phyloP scores from a whole-genome alignment of 2,888 invertebrate genomes.

The Lasius fuliginosus region DNA sequence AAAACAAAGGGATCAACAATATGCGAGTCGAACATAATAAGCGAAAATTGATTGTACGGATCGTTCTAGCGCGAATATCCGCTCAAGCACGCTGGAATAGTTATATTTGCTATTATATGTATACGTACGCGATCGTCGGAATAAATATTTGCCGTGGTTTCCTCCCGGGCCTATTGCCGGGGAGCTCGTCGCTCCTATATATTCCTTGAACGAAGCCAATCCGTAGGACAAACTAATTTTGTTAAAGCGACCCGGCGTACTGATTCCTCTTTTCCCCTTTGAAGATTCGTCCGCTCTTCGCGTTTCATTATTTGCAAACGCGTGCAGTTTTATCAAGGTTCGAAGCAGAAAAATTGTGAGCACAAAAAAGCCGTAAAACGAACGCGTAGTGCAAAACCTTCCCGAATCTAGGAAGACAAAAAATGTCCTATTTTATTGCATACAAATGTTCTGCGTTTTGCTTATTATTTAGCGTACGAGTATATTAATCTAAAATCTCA shows the following conservation, averaged over 20 bases:
- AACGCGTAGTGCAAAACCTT: neutral
- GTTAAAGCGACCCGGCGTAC: constrained; percentile 73
- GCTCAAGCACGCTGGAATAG: constrained; percentile 16
- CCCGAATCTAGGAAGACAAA: neutral
- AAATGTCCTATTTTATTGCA: neutral
- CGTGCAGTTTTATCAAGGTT: constrained; percentile 42
- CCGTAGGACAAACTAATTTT: constrained; percentile 79
- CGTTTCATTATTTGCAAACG: constrained; percentile 50
- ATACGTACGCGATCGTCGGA: constrained; percentile 37
- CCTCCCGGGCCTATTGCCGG: neutral
- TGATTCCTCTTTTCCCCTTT: constrained; percentile 33
- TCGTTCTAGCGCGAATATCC: constrained; percentile 34
- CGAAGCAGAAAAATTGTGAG: neutral
- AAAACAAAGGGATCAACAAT: constrained; percentile 48
- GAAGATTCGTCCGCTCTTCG: constrained; percentile 8
- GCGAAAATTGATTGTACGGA: constrained; percentile 44
- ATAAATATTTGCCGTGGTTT: constrained; percentile 47
- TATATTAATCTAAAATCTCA: neutral
- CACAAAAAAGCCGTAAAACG: neutral
- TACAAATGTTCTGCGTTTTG: neutral
- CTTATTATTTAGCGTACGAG: neutral
- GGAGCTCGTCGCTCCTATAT: constrained; percentile 1
- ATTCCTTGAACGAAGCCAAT: constrained; percentile 51
- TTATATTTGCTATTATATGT: constrained; percentile 52
- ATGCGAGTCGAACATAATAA: constrained; percentile 3